Conservation (phyloP, 2,113 vertebrate species). For the Cyrtonyx montezumae region DNA sequence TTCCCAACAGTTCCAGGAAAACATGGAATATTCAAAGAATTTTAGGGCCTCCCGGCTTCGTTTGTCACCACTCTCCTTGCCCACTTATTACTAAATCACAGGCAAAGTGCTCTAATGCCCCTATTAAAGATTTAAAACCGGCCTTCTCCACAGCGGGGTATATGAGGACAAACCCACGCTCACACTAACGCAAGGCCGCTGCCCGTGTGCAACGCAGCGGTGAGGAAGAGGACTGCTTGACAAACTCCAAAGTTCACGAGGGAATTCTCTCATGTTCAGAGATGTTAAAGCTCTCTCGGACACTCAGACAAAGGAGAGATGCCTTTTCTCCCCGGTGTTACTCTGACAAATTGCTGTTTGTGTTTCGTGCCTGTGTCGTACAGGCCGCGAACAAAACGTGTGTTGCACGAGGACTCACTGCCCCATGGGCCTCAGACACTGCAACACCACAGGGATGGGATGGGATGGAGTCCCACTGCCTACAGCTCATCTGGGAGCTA, state of each 20-base stretch:
- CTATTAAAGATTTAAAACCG: conserved; percentile 50
- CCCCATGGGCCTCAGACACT: not conserved
- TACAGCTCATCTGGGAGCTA: not conserved
- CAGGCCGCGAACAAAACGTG: not conserved
- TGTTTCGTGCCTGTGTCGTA: not conserved
- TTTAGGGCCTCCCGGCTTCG: conserved; percentile 38
- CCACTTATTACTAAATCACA: conserved; percentile 62
- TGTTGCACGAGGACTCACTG: not conserved
- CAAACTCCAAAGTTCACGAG: not conserved
- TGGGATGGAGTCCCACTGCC: not conserved
- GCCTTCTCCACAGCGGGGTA: conserved; percentile 21
- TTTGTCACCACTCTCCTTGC: conserved; percentile 49
- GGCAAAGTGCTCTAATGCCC: conserved; percentile 61
- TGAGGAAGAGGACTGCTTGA: not conserved
- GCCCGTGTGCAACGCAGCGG: not conserved
- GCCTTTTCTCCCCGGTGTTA: fast-evolving
- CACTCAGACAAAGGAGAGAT: not conserved
- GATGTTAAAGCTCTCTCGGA: not conserved
- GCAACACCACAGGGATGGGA: fast-evolving
- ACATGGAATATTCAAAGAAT: conserved; percentile 64
- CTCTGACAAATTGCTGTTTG: not conserved
- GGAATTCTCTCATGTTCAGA: not conserved
- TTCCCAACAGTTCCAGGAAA: conserved; percentile 64
- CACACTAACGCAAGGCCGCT: conserved; percentile 9
- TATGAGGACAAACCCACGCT: conserved; percentile 30